A percentile compares a stretch with the other conserved stretches of the same genome.
phyloP scores from a whole-genome alignment of 2,113 vertebrate genomes.

The Siniperca knerii region DNA sequence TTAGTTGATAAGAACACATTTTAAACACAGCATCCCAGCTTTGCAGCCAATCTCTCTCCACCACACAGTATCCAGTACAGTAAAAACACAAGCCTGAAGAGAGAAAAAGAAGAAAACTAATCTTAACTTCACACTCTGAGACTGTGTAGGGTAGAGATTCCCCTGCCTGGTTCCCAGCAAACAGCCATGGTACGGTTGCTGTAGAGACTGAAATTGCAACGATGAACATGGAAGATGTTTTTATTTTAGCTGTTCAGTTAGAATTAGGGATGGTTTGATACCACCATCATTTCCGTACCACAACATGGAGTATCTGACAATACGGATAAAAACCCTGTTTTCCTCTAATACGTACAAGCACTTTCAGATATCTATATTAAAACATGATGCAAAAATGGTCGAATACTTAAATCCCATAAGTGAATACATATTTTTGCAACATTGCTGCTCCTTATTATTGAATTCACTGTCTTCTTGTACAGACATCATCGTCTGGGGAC shows the following conservation, averaged over 20 bases:
- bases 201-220: not conserved
- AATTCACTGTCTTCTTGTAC: not conserved
- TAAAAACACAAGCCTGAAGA: not conserved
- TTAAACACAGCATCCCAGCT: not conserved
- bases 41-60: not conserved
- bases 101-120: not conserved
- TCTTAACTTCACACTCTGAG: not conserved
- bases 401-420: not conserved
- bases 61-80: not conserved
- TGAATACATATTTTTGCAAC: not conserved
- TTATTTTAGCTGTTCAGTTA: not conserved
- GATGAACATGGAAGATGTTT: slow-evolving; percentile 8
- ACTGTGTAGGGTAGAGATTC: not conserved
- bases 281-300: not conserved
- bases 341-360: not conserved
- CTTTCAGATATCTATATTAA: not conserved
- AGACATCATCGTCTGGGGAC: too few species aligned
- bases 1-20: not conserved
- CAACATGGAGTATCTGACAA: not conserved
- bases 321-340: not conserved
- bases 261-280: not conserved
- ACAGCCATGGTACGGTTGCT: not conserved
- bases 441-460: not conserved
- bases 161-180: not conserved
- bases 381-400: not conserved